Evolutionary conservation across 2,113 vertebrate species (phyloP).

Genomic region (Mastomys coucha): DNA sequence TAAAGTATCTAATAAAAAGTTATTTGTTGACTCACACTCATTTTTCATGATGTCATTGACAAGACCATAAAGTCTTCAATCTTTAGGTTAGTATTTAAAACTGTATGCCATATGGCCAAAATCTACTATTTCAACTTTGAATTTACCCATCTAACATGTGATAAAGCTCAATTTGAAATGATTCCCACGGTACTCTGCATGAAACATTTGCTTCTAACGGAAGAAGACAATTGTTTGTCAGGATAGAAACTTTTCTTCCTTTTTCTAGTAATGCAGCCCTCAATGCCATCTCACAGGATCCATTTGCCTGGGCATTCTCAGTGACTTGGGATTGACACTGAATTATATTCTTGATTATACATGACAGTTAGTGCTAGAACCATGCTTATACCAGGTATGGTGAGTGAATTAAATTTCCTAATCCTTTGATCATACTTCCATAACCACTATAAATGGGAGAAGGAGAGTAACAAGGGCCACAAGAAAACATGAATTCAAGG

Average conservation of each 20-base stretch:
- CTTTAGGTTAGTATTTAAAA: background rate
- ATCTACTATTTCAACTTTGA: background rate
- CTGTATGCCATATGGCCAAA: background rate
- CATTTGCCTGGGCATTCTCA: background rate
- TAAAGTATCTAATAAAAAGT: background rate
- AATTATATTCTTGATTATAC: too few species aligned
- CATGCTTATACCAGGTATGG: background rate
- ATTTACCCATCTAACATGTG: background rate
- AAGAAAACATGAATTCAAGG: background rate
- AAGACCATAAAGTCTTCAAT: background rate
- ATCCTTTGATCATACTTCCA: background rate
- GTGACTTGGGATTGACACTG: background rate
- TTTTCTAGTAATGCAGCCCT: background rate
- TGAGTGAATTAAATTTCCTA: background rate
- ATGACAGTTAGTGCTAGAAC: background rate
- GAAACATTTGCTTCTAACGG: background rate
- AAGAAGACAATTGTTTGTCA: background rate
- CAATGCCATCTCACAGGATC: too few species aligned
- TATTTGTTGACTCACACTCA: background rate
- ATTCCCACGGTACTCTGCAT: background rate
- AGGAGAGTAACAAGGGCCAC: background rate
- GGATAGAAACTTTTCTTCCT: background rate
- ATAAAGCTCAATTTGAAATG: slow-evolving; percentile 1
- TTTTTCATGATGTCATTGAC: background rate
- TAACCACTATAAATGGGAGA: background rate